Evolutionary conservation across 1,140 invertebrate genomes (phyloP).

Genomic region (Epicauta chinensis): DNA sequence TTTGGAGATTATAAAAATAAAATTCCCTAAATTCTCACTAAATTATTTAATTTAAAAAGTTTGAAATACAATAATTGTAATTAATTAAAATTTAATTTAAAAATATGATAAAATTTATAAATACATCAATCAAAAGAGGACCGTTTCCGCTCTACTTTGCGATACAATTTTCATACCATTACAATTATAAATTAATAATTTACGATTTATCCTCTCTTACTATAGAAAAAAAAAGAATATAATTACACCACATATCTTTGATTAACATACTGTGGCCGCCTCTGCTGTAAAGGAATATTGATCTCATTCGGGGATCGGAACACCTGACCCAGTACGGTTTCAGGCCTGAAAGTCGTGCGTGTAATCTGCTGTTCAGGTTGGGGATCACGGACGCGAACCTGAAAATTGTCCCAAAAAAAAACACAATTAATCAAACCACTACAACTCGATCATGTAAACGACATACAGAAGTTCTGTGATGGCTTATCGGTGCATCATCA

Average conservation of each 20-base stretch:
- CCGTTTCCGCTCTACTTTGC: too few relatives aligned
- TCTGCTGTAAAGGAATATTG: conserved; percentile 74
- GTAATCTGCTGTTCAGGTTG: conserved; percentile 19
- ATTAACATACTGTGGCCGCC: conserved; percentile 49
- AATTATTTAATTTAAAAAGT: too few relatives aligned
- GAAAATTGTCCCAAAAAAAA: conserved; percentile 11
- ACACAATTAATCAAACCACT: not conserved
- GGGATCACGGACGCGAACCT: conserved; percentile 38
- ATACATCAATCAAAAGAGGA: too few relatives aligned
- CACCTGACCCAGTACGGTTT: conserved; percentile 52
- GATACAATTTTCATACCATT: too few relatives aligned
- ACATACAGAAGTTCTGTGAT: conserved; percentile 37
- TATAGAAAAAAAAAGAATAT: too few relatives aligned
- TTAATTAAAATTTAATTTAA: too few relatives aligned
- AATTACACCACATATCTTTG: conserved; percentile 22
- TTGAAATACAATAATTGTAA: too few relatives aligned
- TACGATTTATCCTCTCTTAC: too few relatives aligned
- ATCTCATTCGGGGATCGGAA: conserved; percentile 79
- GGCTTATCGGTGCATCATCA: conserved; percentile 41
- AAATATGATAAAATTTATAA: too few relatives aligned
- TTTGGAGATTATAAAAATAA: too few relatives aligned
- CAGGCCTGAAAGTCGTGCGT: conserved; percentile 36
- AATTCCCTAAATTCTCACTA: too few relatives aligned
- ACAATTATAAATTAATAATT: too few relatives aligned
- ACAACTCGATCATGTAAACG: conserved; percentile 3